Base-by-base conservation (phyloP, 2,888 invertebrate species). In the Pollenia angustigena region DNA sequence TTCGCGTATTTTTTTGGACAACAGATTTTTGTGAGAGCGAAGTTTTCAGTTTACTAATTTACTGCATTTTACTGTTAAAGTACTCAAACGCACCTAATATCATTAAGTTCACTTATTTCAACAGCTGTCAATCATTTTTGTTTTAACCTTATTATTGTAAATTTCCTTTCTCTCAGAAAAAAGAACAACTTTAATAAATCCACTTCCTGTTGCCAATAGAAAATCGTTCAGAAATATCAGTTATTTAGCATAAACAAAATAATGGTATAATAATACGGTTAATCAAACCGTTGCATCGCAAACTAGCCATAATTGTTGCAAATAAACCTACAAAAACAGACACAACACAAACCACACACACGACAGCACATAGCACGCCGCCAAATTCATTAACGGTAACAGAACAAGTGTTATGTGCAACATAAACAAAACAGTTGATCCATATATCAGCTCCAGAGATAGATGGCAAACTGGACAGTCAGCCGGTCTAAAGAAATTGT, bases 301-400 rank as follows among this genome's bases (percentile, higher is more conserved):
- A 76, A 69, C 2, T 69, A 4, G 23, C 58, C 23, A 68, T 58
- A 68, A 81, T 75, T 75, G 68, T 60, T 71, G 69, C 46, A 69
- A 71, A 40, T 23, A 62, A 76, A 69, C 8, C 60, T 54, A 42
- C 52, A 81, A 58, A 40, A 79, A 71, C 18, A 12, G 7, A n/a
- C 16, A 75, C 72, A 48, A 40, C 23, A 4, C 4, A 56, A 23
- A 23, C 23, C 40, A 64, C 64, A 76, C 72, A 48, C 23, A 52
- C 16, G 1, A 23, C 46, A 40, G 50, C 42, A 58, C 44, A 23
- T 14, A 75, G 62, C 60, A 74, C 52, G 66, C 87, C 76, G 82
- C 58, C 68, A 82, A 85, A 81, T 60, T 75, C 74, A 85, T 82
- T 85, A 87, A 85, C 81, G 83, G 79, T 52, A 81, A 85, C 58